Conservation (phyloP, 2,113 vertebrate species). For the Nibea coibor region DNA sequence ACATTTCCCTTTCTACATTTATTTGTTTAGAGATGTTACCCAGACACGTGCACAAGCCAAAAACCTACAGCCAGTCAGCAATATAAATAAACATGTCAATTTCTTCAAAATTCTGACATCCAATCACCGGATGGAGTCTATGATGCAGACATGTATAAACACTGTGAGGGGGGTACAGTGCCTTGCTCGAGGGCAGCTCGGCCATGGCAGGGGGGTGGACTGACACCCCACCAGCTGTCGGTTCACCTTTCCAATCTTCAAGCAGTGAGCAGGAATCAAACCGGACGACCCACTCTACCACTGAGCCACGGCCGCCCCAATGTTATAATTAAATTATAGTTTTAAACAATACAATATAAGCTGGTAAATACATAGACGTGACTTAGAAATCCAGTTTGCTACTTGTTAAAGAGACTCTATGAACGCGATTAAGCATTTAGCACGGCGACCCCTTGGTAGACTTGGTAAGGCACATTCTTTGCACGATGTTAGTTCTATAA, state of each 20-base stretch:
- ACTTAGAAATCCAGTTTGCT: neutral
- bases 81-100: neutral
- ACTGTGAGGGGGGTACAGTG: too few species aligned
- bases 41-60: neutral
- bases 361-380: neutral
- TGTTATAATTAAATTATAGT: neutral
- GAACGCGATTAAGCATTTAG: neutral
- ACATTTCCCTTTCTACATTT: neutral
- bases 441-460: neutral
- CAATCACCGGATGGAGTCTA: neutral
- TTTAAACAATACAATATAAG: neutral
- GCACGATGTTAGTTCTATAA: neutral
- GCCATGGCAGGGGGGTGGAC: too few species aligned
- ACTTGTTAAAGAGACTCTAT: neutral
- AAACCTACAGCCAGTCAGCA: neutral
- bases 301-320: too few species aligned
- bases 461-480: neutral
- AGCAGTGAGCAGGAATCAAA: too few species aligned
- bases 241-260: too few species aligned
- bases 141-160: neutral
- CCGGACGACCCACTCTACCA: too few species aligned
- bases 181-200: too few species aligned
- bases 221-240: too few species aligned
- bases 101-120: neutral
- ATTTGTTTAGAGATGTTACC: neutral